Conservation (phyloP, 2,888 invertebrate species). For the Agapetus fuscipes region DNA sequence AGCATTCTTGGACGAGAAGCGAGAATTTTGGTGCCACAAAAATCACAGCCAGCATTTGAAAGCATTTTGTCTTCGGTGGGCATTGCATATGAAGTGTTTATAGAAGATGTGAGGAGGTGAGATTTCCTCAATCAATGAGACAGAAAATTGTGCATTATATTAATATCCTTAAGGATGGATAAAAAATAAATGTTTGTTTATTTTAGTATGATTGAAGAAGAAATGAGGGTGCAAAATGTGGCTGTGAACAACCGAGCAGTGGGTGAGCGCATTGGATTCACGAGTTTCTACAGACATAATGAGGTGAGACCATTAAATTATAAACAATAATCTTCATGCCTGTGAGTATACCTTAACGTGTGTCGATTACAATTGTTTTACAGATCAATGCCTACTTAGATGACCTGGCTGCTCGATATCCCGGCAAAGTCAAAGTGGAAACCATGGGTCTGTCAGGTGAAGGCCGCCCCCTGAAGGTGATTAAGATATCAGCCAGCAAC, state of each 20-base stretch:
- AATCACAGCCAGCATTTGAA: constrained; percentile 29
- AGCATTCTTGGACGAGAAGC: constrained; percentile 30
- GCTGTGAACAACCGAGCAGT: constrained; percentile 24
- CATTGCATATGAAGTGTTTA: constrained; percentile 34
- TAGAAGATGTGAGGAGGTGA: constrained; percentile 41
- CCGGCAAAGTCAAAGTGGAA: constrained; percentile 38
- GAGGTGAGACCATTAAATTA: no score
- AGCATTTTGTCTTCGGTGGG: constrained; percentile 27
- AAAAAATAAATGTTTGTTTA: no score
- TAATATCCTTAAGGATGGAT: no score
- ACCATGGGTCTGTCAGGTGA: constrained; percentile 46
- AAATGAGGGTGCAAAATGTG: constrained; percentile 29
- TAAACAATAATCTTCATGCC: no score
- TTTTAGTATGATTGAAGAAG: constrained; percentile 32
- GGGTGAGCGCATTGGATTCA: constrained; percentile 28
- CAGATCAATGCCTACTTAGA: constrained; percentile 45
- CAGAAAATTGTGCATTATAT: no score
- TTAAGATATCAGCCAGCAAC: constrained; percentile 49
- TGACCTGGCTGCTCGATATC: constrained; percentile 36
- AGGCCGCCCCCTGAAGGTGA: constrained; percentile 43
- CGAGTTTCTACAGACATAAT: constrained; percentile 35
- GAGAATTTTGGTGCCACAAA: constrained; percentile 35
- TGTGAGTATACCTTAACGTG: no score
- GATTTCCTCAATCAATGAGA: no score
- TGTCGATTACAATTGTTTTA: no score